Percentiles rank a stretch among this genome's conserved stretches.
Conservation (phyloP, 2,797 vertebrate species). For the Gallirallus australis region DNA sequence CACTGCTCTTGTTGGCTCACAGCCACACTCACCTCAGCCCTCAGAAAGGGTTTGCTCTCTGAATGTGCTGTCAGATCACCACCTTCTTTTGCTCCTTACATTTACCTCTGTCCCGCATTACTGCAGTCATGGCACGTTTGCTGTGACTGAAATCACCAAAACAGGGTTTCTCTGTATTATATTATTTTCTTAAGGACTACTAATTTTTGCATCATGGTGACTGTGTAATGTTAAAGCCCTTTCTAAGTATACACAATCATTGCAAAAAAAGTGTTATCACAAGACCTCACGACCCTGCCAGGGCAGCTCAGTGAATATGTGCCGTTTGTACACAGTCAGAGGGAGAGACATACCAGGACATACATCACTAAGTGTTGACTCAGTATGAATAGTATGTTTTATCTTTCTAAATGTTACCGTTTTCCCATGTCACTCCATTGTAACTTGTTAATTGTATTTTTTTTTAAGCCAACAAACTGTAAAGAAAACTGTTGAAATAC, state of each 20-base stretch:
- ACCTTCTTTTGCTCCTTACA: not conserved
- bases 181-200: slow-evolving; percentile 10
- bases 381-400: slow-evolving; percentile 71
- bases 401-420: slow-evolving; percentile 72
- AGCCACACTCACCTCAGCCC: not conserved
- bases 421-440: slow-evolving; percentile 70
- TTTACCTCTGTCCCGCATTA: not conserved
- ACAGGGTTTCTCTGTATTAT: slow-evolving; percentile 53
- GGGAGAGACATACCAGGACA: slow-evolving; percentile 4
- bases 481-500: slow-evolving; percentile 82
- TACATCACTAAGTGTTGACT: slow-evolving; percentile 71
- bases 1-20: not conserved
- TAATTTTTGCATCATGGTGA: slow-evolving; percentile 10
- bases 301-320: slow-evolving; percentile 53
- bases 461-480: slow-evolving; percentile 80
- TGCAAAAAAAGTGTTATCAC: slow-evolving; percentile 9
- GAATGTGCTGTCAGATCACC: not conserved
- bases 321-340: slow-evolving; percentile 67
- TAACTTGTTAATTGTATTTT: slow-evolving; percentile 75
- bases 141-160: slow-evolving; percentile 38
- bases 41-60: not conserved
- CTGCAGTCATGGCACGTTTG: not conserved
- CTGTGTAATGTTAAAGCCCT: slow-evolving; percentile 51
- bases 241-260: slow-evolving; percentile 26
- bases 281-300: slow-evolving; percentile 41